These are phyloP conservation scores for Leucozona laternaria DNA, from an alignment of 2,888 invertebrate genomes.

Conservation along the genomic window DNA sequence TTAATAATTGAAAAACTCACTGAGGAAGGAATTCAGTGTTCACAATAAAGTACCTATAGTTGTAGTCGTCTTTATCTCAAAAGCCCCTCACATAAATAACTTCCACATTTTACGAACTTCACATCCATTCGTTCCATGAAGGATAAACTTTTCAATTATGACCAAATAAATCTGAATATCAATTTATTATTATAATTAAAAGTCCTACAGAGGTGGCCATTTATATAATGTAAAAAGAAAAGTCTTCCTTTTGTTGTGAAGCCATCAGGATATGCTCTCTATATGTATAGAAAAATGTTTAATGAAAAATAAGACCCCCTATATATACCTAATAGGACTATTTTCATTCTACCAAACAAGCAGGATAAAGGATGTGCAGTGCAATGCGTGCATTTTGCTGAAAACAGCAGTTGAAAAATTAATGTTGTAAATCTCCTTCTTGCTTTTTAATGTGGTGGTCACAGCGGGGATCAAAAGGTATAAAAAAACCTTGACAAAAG, in stretches of 20 bases:
- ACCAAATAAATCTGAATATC: conserved; percentile 63
- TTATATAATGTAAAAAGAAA: neutral
- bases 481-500: conserved; percentile 22
- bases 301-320: conserved; percentile 12
- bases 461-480: conserved; percentile 18
- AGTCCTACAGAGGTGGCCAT: conserved; percentile 16
- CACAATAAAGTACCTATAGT: too few species aligned
- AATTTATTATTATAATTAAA: conserved; percentile 50
- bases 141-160: conserved; percentile 63
- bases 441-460: conserved; percentile 21
- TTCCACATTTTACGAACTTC: neutral
- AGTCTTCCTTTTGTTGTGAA: neutral
- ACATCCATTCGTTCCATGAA: neutral
- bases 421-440: conserved; percentile 49
- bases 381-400: conserved; percentile 26
- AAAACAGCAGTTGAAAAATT: conserved; percentile 25
- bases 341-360: neutral
- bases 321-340: neutral
- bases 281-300: neutral
- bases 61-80: neutral
- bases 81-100: neutral
- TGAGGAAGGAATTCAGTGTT: neutral
- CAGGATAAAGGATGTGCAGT: conserved; percentile 2
- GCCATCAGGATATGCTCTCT: neutral
- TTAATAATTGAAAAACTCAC: neutral